Base-by-base conservation (phyloP, 2,888 invertebrate genomes). In the Smittia sp. region DNA sequence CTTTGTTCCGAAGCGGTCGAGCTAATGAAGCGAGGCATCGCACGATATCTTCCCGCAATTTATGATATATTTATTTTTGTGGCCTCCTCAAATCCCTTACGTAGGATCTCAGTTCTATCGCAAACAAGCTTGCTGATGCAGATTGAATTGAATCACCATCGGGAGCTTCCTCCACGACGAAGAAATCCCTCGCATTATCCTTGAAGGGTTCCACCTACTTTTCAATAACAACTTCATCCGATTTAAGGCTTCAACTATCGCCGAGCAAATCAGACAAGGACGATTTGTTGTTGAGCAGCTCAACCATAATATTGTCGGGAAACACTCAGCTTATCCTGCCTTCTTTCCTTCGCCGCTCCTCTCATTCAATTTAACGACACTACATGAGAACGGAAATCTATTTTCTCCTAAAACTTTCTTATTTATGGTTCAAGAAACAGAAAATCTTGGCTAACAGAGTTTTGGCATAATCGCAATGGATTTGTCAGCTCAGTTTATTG, bases 201-300 rank as follows among this genome's bases (percentile, higher is more conserved):
- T 15, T n/a, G 39, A 13, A 39, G 15, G 46, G 15, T 46, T 46
- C 46, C 13, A 13, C 46, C 46, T 46, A 46, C n/a, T 46, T 32
- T 46, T 46, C 46, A 46, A 46, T 58, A 58, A 58, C 18, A 20
- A 58, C 58, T 58, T 58, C 22, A 58, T 58, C 58, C 58, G 58
- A 58, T 58, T 58, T 58, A 58, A 22, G 58, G 58, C 20, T 46
- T 7, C 9, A 46, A 46, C 46, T 46, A 46, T 46, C 46, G 46
- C 46, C n/a, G 32, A 46, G n/a, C 46, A 46, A 46, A 46, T 46
- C 46, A n/a, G 46, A 46, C 46, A 32, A 32, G 9, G 32, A 32
- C 32, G 32, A 32, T 32, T 32, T 32, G 32, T 32, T 32, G 32
- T 32, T 32, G 32, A 32, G 32, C 32, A 6, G 32, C 32, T 32